Evolutionary conservation across 2,113 vertebrate species (phyloP).

Genomic region (Clarias batrachus): DNA sequence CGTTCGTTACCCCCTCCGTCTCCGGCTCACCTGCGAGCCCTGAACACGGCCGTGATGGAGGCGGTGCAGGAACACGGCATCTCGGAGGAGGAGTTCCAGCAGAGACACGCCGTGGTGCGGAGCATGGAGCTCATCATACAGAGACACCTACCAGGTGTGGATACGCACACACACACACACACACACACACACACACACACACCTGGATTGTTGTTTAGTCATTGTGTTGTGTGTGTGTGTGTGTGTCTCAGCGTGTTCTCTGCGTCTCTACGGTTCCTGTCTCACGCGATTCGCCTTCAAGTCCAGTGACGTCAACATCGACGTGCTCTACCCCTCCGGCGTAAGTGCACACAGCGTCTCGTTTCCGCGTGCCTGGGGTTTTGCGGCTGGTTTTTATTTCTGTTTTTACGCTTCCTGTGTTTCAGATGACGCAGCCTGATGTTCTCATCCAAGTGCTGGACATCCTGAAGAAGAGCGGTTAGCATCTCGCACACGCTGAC

Average conservation of each 20-base stretch:
- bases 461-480: conserved; percentile 89
- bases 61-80: conserved; percentile 83
- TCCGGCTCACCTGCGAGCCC: conserved; percentile 80
- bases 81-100: conserved; percentile 86
- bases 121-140: conserved; percentile 90
- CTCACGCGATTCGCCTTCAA: conserved; percentile 94
- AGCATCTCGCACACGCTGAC: conserved; percentile 54
- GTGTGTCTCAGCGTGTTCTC: conserved; percentile 79
- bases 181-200: background rate
- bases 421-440: conserved; percentile 94
- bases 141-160: conserved; percentile 81
- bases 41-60: conserved; percentile 81
- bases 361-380: background rate
- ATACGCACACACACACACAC: background rate
- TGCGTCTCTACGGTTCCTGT: conserved; percentile 93
- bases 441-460: conserved; percentile 95
- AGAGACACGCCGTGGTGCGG: conserved; percentile 79
- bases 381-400: background rate
- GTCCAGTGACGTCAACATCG: conserved; percentile 93
- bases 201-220: background rate
- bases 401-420: background rate
- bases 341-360: conserved; percentile 69
- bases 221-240: conserved; percentile 47
- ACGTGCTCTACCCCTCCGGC: conserved; percentile 86
- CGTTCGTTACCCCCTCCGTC: conserved; percentile 84